Percentiles rank a stretch among this genome's conserved stretches.
Conservation (phyloP, 1,140 invertebrate genomes). For the Trichomalopsis sarcophagae region DNA sequence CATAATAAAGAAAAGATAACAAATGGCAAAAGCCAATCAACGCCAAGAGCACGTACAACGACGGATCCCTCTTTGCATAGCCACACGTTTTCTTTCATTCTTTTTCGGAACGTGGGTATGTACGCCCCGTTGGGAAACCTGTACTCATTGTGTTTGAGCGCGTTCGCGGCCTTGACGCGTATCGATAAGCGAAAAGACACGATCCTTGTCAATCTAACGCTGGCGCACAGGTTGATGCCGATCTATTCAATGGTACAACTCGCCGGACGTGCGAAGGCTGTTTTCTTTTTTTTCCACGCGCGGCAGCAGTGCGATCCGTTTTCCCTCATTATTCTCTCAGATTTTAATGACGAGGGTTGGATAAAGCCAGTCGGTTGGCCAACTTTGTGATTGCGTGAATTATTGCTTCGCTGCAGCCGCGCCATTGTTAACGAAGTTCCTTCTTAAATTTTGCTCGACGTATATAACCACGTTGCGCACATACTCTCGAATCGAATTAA, state of each 20-base stretch:
- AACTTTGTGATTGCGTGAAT: background rate
- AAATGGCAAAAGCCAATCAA: background rate
- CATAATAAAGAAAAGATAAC: background rate
- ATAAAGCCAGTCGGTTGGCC: background rate
- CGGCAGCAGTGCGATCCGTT: too few relatives aligned
- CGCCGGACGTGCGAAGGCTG: background rate
- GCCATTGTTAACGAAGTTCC: too few relatives aligned
- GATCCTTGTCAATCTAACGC: conserved; percentile 23
- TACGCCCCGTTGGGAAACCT: background rate
- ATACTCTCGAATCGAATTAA: too few relatives aligned
- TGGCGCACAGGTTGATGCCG: background rate
- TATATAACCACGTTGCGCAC: too few relatives aligned
- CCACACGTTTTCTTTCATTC: background rate
- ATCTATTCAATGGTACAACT: conserved; percentile 16
- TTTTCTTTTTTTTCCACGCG: background rate
- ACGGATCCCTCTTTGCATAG: background rate
- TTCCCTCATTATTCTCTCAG: background rate
- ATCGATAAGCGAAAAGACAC: conserved; percentile 19
- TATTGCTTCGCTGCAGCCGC: too few relatives aligned
- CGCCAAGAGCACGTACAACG: background rate
- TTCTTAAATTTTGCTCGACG: too few relatives aligned
- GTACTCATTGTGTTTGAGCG: background rate
- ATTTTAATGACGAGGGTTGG: background rate
- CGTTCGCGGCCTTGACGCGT: background rate
- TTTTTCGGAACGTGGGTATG: conserved; percentile 6